phyloP scores from a whole-genome alignment of 2,888 invertebrate species.

The Automeris io region DNA sequence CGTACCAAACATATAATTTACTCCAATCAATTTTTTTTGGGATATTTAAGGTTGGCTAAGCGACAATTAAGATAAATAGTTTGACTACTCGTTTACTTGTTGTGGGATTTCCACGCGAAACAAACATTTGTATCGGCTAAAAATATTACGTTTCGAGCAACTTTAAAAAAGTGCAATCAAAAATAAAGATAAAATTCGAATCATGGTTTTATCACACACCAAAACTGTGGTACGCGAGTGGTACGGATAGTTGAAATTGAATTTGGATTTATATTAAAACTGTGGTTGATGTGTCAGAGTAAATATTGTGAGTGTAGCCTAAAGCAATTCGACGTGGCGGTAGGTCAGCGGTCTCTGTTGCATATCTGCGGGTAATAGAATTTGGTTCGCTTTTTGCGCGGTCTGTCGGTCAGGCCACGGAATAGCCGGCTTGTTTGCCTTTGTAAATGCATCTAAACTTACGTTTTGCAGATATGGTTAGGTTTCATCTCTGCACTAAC shows the following conservation, averaged over 20 bases:
- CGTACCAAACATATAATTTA: no score
- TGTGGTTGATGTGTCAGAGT: conserved; percentile 49
- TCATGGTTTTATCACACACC: neutral
- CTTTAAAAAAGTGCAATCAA: no score
- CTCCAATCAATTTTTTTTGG: no score
- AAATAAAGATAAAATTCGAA: no score
- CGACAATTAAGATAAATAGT: no score
- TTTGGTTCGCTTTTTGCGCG: conserved; percentile 74
- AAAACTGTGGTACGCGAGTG: neutral
- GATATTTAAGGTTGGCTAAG: no score
- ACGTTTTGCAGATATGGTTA: conserved; percentile 44
- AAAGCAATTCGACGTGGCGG: conserved; percentile 73
- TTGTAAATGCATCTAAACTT: conserved; percentile 72
- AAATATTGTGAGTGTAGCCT: conserved; percentile 69
- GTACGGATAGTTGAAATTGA: conserved; percentile 30
- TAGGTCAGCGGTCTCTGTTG: conserved; percentile 73
- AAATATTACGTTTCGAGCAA: no score
- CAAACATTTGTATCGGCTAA: no score
- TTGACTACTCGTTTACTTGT: no score
- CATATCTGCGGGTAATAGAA: conserved; percentile 75
- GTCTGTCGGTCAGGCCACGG: conserved; percentile 53
- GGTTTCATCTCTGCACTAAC: neutral
- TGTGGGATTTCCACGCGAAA: no score
- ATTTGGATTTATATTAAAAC: conserved; percentile 52
- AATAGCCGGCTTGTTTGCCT: conserved; percentile 67